phyloP scores from a whole-genome alignment of 2,888 invertebrate genomes.

The Adineta ricciae region DNA sequence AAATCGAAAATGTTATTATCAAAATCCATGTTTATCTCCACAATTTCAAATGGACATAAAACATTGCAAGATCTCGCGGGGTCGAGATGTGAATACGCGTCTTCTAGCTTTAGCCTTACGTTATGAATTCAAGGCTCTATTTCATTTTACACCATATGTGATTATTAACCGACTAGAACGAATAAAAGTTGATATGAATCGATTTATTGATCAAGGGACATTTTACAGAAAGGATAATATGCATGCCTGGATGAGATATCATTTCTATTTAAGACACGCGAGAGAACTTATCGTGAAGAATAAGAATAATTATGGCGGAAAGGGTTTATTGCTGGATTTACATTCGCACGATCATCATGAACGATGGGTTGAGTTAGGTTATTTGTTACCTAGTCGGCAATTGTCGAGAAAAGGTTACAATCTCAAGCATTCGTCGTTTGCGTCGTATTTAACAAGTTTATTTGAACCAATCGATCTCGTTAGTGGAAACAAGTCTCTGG shows the following conservation, averaged over 20 bases:
- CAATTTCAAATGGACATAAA: not conserved
- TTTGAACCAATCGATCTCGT: not conserved
- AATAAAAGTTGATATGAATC: slow-evolving; percentile 11
- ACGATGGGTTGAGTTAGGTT: not conserved
- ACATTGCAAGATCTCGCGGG: not conserved
- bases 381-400: not conserved
- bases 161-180: slow-evolving; percentile 3
- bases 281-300: not conserved
- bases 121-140: not conserved
- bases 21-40: not conserved
- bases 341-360: not conserved
- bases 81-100: not conserved
- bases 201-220: not conserved
- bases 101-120: not conserved
- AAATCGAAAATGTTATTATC: not conserved
- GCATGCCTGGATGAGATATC: slow-evolving; percentile 3
- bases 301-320: not conserved
- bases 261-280: not conserved
- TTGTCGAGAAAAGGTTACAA: not conserved
- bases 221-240: not conserved
- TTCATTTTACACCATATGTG: not conserved
- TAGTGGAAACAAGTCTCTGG: not conserved
- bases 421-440: not conserved
- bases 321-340: not conserved
- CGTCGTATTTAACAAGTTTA: not conserved